These are phyloP conservation scores for Serrognathus titanus DNA, from an alignment of 2,888 invertebrate species.

Conservation along the genomic window DNA sequence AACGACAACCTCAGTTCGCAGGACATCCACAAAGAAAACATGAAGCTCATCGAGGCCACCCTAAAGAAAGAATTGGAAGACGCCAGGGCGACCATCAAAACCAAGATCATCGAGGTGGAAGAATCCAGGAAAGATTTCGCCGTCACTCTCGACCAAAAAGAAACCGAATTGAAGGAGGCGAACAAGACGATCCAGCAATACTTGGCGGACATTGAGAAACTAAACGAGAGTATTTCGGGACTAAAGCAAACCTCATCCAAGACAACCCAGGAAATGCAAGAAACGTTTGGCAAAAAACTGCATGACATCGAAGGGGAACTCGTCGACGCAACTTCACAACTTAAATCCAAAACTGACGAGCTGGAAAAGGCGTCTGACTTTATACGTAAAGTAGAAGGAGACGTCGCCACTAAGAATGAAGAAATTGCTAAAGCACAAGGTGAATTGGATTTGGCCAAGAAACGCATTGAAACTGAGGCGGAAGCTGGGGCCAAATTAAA, in stretches of 20 bases:
- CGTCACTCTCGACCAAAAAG: conserved; percentile 30
- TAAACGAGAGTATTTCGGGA: conserved; percentile 29
- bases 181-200: conserved; percentile 25
- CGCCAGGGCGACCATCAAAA: conserved; percentile 39
- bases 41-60: conserved; percentile 36
- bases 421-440: conserved; percentile 30
- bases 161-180: conserved; percentile 37
- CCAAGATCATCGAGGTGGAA: conserved; percentile 43
- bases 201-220: conserved; percentile 26
- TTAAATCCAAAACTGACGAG: conserved; percentile 26
- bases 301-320: conserved; percentile 25
- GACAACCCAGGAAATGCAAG: conserved; percentile 25
- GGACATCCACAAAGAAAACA: conserved; percentile 40
- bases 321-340: neutral
- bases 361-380: conserved; percentile 23
- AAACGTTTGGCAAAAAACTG: conserved; percentile 22
- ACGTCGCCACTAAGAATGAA: conserved; percentile 26
- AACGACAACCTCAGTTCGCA: conserved; percentile 38
- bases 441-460: conserved; percentile 26
- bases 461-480: conserved; percentile 26
- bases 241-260: conserved; percentile 24
- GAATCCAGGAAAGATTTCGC: conserved; percentile 41
- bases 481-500: conserved; percentile 18
- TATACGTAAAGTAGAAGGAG: conserved; percentile 27
- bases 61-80: conserved; percentile 43